These are phyloP conservation scores for Patella pellucida DNA, from an alignment of 2,888 invertebrate species.

Conservation along the genomic window DNA sequence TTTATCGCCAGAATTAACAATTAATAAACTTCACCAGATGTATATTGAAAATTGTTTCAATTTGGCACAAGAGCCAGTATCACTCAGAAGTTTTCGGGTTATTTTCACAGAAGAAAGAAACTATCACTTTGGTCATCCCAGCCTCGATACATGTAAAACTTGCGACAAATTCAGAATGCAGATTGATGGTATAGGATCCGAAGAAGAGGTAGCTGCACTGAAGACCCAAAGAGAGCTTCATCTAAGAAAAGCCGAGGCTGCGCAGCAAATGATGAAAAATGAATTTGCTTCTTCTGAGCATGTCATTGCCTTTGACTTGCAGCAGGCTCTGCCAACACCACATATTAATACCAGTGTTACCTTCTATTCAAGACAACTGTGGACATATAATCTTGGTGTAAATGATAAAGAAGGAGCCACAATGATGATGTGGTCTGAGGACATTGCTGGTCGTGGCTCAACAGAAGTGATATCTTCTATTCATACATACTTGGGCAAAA, in stretches of 20 bases:
- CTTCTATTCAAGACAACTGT: neutral
- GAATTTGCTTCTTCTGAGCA: neutral
- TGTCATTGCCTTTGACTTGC: slow-evolving; percentile 13
- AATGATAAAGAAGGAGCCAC: neutral
- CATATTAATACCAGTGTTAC: slow-evolving; percentile 14
- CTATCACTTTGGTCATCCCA: too few species aligned
- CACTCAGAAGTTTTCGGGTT: too few species aligned
- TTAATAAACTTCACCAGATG: too few species aligned
- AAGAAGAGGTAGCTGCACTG: too few species aligned
- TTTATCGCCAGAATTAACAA: too few species aligned
- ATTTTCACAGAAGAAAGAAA: too few species aligned
- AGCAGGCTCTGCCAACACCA: slow-evolving; percentile 17
- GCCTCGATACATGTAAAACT: too few species aligned
- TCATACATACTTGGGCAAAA: neutral
- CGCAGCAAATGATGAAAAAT: slow-evolving; percentile 4
- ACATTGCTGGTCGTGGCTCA: slow-evolving; percentile 16
- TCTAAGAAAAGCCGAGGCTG: slow-evolving; percentile 14
- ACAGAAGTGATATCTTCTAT: slow-evolving; percentile 3
- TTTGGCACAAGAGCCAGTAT: too few species aligned
- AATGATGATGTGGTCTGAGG: slow-evolving; percentile 16
- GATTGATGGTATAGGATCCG: too few species aligned
- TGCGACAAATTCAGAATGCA: too few species aligned
- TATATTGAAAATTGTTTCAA: too few species aligned
- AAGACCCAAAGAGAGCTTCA: slow-evolving; percentile 12
- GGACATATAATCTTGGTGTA: slow-evolving; percentile 9